These are phyloP conservation scores for Spialia ferax DNA, from an alignment of 2,888 invertebrate genomes.

Conservation along the genomic window DNA sequence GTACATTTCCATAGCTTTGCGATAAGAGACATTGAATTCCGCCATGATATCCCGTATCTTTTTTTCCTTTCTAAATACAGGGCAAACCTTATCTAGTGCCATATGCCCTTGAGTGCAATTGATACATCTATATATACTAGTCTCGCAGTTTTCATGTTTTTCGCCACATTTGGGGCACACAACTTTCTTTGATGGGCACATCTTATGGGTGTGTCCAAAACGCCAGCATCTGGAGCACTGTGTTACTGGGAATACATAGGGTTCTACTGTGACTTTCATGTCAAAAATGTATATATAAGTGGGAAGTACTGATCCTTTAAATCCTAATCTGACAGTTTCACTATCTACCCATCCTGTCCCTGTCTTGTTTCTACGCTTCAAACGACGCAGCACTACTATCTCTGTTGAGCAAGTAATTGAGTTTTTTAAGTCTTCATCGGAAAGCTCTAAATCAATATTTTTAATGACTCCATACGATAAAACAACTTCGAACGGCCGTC, in stretches of 20 bases:
- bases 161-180: background rate
- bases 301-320: background rate
- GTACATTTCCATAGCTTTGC: background rate
- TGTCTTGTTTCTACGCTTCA: background rate
- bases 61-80: background rate
- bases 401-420: conserved; percentile 5
- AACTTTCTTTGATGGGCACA: background rate
- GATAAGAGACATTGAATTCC: background rate
- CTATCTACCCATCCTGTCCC: background rate
- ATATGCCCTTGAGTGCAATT: background rate
- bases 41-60: background rate
- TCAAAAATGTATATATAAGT: background rate
- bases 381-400: background rate
- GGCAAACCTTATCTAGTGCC: background rate
- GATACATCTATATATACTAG: background rate
- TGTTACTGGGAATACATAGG: background rate
- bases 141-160: background rate
- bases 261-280: background rate
- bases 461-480: conserved; percentile 29
- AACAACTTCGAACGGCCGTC: conserved; percentile 19
- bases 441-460: conserved; percentile 26
- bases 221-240: background rate
- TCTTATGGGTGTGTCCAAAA: background rate
- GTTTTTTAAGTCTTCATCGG: conserved; percentile 15
- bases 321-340: background rate